Conservation (phyloP, 2,113 vertebrate genomes). For the Sakesphorus luctuosus region DNA sequence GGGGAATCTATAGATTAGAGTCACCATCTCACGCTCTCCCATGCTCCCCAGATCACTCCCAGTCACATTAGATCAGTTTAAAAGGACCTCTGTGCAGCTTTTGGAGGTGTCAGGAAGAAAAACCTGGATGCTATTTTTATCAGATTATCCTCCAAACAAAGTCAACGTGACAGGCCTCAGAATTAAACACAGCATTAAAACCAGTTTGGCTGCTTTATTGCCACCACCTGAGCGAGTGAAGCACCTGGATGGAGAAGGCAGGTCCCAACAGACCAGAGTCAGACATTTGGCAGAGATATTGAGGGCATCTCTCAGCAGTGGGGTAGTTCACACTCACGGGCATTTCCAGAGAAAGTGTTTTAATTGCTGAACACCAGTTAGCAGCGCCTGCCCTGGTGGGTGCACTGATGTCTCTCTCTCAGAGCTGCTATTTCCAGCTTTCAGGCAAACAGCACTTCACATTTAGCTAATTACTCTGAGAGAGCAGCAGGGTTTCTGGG, state of each 20-base stretch:
- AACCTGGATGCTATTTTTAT: not conserved
- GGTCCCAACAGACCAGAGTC: conserved; percentile 54
- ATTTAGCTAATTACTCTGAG: conserved; percentile 47
- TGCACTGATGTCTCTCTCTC: not conserved
- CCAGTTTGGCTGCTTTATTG: conserved; percentile 60
- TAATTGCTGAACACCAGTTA: not conserved
- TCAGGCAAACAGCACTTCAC: conserved; percentile 18
- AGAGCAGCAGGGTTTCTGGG: conserved; percentile 30
- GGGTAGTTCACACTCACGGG: conserved; percentile 12
- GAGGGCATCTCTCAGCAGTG: conserved; percentile 55
- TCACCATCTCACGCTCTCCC: not conserved
- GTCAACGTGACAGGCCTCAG: not conserved
- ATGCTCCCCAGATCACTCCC: not conserved
- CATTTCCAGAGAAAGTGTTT: conserved; percentile 25
- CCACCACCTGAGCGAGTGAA: conserved; percentile 24
- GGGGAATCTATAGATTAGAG: not conserved
- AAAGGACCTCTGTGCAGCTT: not conserved
- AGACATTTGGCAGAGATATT: not conserved
- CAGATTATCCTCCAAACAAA: not conserved
- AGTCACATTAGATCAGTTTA: not conserved
- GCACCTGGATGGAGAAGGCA: conserved; percentile 64
- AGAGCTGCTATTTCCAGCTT: not conserved
- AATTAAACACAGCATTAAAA: not conserved
- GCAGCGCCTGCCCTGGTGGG: not conserved
- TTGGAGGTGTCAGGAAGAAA: not conserved